Evolutionary conservation across 2,888 invertebrate species (phyloP), one percentile per base, ranked within the genome.

Genomic region (Coenonympha arcania): DNA sequence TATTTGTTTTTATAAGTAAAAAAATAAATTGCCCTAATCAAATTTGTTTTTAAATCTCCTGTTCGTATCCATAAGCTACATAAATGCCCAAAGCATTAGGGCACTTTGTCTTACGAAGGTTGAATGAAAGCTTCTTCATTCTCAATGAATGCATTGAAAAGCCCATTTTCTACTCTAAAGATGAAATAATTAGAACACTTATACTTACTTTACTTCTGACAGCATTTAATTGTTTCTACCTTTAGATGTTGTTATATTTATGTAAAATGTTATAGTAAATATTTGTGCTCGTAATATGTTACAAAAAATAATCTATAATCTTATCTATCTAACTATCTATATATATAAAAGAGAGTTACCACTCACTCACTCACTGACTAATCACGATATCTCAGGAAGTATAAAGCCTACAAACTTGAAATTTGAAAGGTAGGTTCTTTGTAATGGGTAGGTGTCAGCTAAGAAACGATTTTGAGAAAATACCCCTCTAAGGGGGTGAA

Each of bases 111-210:
- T 44, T 43, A 19, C 3, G 8, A 11, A 37, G 37, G 31, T 44
- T 40, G 16, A 44, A 45, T 40, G 16, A 44, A 45, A 50, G 40
- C 33, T 40, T 50, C 39, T 34, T 46, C 28, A 28, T 36, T 44
- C 41, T 46, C 28, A 41, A 44, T 44, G 33, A 50, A 39, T 6
- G 31, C 44, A 39, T 44, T 50, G 33, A 50, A 42, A 31, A 39
- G 44, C 39, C 43, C 37, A 39, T 22, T 42, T 26, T 43, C 37
- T 20, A 28, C 19, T 37, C 28, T 37, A 13, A 30, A 46, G 31
- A n/a, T 18, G 5, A 15, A 31, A 31, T 16, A 19, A 43, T 43
- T 43, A 18, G 19, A 30, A 30, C 19, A 31, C 13, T 69, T 66
- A 65, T 64, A 28, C 28, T 11, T n/a, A 6, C 24, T 16, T 8